A percentile compares a stretch with the other conserved stretches of the same genome.
Conservation (phyloP, 2,113 vertebrate species). For the Stegostoma tigrinum region DNA sequence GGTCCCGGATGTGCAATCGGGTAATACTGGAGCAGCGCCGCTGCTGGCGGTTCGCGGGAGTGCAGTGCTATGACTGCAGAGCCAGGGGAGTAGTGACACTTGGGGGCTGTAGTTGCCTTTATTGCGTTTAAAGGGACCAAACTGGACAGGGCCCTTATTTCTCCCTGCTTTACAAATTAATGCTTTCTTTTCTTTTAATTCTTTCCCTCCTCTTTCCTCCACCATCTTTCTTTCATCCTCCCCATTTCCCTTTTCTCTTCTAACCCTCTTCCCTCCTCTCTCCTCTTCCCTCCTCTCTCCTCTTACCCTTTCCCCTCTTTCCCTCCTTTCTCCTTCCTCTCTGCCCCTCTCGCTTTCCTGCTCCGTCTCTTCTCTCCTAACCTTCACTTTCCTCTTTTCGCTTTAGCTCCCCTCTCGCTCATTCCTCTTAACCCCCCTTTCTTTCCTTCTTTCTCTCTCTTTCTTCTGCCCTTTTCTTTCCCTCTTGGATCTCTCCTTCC, state of each 20-base stretch:
- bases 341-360: not conserved
- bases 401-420: no score
- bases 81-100: no score
- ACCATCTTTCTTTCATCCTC: no score
- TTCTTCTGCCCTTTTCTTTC: not conserved
- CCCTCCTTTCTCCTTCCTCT: not conserved
- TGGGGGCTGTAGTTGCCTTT: not conserved
- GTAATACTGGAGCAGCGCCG: not conserved
- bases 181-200: not conserved
- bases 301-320: not conserved
- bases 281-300: no score
- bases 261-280: no score
- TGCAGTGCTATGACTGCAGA: no score
- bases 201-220: not conserved
- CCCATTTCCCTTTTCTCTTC: no score
- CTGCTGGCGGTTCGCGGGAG: not conserved
- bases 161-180: not conserved
- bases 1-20: slow-evolving; percentile 1
- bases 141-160: not conserved
- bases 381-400: not conserved
- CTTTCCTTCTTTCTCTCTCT: not conserved
- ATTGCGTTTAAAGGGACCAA: not conserved
- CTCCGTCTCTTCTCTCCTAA: not conserved
- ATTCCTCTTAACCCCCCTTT: not conserved
- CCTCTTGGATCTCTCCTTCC: not conserved